Base-by-base conservation (phyloP, 2,888 invertebrate species). In the Dyspetes luteomarginatus region DNA sequence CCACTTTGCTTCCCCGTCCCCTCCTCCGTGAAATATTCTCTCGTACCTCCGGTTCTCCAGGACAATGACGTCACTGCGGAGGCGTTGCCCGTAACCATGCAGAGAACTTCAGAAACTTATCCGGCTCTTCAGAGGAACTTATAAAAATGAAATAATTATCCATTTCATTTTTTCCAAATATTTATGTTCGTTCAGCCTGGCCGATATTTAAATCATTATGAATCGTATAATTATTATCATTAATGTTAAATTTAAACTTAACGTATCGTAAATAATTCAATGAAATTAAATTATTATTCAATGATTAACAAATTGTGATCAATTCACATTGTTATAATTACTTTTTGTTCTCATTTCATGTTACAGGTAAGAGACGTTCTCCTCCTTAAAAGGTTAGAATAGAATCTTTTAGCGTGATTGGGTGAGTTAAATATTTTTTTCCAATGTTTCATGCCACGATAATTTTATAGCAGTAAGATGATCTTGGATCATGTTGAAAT, bases 41-140 rank as follows among this genome's bases (percentile, higher is more conserved):
- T 82, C 50, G 19, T 58, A 19, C 45, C 28, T 56, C 71, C 19
- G 24, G 56, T 78, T 72, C 62, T 48, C 79, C 58, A 78, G 81
- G 82, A 81, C 73, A 67, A 84, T 87, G 87, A 87, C 87, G 86
- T 87, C 87, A 87, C 79, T 69, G 71, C 48, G 68, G 56, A 50
- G 64, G 77, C 83, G 84, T 79, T 80, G 82, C 84, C 83, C 83
- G 80, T 78, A 81, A 81, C 78, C 78, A 77, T 82, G 71, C 67
- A 78, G 62, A 48, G 68, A 79, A 15, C 83, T 75, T 81, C 50
- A 73, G 83, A 60, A 80, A 79, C 80, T 77, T 75, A 76, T n/a
- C 83, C 82, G 67, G 30, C 60, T 55, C 45, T 19, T 52, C n/a
- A 62, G 69, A 67, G 71, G 45, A n/a, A 9, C 7, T 22, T 41